Conservation (phyloP, 2,797 vertebrate species). For the Sebastes hubbsi region DNA sequence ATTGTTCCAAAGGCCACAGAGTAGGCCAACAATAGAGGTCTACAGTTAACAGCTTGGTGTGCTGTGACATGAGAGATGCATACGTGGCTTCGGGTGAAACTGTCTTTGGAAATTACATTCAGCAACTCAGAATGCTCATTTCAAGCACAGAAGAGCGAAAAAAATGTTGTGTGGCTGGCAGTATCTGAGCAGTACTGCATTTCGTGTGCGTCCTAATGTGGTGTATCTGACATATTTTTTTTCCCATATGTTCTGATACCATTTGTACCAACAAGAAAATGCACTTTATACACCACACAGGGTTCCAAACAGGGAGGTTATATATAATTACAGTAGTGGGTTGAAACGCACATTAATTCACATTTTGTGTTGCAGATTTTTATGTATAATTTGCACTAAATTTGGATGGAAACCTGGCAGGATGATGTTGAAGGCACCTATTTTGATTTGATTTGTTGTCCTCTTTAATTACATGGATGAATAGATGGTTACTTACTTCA, state of each 20-base stretch:
- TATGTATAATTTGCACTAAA: too few species aligned
- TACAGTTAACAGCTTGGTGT: constrained; percentile 52
- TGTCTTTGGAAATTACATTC: constrained; percentile 47
- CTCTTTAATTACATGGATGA: background rate
- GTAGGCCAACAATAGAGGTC: constrained; percentile 34
- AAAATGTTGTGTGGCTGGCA: background rate
- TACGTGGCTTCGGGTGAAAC: constrained; percentile 28
- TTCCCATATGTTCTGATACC: background rate
- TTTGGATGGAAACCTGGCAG: too few species aligned
- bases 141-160: background rate
- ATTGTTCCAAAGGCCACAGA: constrained; percentile 48
- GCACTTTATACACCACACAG: background rate
- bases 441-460: background rate
- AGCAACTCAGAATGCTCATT: constrained; percentile 6
- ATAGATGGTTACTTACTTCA: background rate
- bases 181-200: background rate
- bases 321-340: background rate
- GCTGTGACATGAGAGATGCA: constrained; percentile 39
- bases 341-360: background rate
- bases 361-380: background rate
- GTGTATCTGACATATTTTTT: background rate
- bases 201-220: background rate
- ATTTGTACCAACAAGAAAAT: constrained; percentile 17
- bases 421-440: background rate
- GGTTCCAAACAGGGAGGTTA: background rate